A percentile compares a stretch with the other conserved stretches of the same genome.
Evolutionary conservation across 2,888 invertebrate genomes (phyloP).

Genomic region (Lepidochrysops patricia): DNA sequence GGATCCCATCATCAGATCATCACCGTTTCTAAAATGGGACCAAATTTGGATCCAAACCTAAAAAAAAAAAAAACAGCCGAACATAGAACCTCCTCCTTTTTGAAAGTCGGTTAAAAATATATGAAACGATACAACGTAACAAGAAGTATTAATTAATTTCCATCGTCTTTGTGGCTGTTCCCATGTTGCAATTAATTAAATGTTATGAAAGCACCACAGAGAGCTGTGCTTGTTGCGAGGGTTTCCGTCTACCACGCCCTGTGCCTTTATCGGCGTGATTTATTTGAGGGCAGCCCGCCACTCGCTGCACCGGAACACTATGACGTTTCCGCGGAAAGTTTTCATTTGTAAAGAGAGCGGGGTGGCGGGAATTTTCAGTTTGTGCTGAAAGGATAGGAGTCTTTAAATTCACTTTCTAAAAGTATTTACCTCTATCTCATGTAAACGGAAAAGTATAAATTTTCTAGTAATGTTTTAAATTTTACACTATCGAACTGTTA

Average conservation of each 20-base stretch:
- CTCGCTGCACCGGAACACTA: background rate
- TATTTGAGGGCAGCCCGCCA: background rate
- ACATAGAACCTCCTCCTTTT: too few relatives aligned
- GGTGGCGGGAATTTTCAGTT: background rate
- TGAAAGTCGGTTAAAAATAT: too few relatives aligned
- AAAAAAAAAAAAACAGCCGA: too few relatives aligned
- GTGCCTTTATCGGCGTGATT: background rate
- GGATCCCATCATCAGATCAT: too few relatives aligned
- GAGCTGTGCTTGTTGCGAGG: conserved; percentile 42
- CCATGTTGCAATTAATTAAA: background rate
- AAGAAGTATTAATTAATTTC: background rate
- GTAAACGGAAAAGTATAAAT: too few relatives aligned
- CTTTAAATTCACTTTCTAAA: background rate
- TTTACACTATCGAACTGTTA: too few relatives aligned
- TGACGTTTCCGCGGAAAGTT: background rate
- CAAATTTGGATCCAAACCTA: too few relatives aligned
- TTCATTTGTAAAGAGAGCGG: background rate
- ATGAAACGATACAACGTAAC: too few relatives aligned
- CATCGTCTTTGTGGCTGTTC: background rate
- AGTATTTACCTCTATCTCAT: too few relatives aligned
- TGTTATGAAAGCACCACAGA: background rate
- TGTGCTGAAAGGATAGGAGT: background rate
- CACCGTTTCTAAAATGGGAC: too few relatives aligned
- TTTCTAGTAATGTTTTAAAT: too few relatives aligned
- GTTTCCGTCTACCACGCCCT: conserved; percentile 1